A percentile compares a stretch with the other conserved stretches of the same genome.
Evolutionary conservation across 1,140 invertebrate species (phyloP).

Genomic region (Choristoneura fumiferana): DNA sequence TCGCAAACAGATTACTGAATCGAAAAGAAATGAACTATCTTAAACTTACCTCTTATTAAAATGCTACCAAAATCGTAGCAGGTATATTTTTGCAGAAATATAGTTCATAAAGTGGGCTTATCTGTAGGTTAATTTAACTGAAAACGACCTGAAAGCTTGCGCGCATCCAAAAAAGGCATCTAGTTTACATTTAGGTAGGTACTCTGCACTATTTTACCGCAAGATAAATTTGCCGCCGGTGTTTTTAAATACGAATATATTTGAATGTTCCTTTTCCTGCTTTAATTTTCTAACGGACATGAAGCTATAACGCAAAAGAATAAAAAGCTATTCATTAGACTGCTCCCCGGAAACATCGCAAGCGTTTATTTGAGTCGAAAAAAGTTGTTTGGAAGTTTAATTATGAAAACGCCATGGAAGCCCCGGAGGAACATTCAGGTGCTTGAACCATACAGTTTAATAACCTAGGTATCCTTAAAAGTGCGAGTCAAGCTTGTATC

Average conservation of each 20-base stretch:
- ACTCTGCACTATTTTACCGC: neutral
- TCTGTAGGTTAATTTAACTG: too few species aligned
- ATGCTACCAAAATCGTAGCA: too few species aligned
- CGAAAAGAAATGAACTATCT: too few species aligned
- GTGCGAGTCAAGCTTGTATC: too few species aligned
- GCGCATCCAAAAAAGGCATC: slow-evolving; percentile 1
- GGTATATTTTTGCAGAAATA: too few species aligned
- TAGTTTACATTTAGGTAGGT: neutral
- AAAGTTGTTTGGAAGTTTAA: neutral
- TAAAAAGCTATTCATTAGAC: slow-evolving; percentile 13
- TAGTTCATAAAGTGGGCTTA: too few species aligned
- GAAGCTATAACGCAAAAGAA: slow-evolving; percentile 3
- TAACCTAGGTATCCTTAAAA: too few species aligned
- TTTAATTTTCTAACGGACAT: slow-evolving; percentile 10
- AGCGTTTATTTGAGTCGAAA: slow-evolving; percentile 2
- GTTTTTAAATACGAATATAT: slow-evolving; percentile 10
- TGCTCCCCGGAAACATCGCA: neutral
- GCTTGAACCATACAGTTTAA: too few species aligned
- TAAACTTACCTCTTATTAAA: too few species aligned
- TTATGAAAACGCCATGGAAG: too few species aligned
- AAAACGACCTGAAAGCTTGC: slow-evolving; percentile 4
- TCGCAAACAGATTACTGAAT: too few species aligned
- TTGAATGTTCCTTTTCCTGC: slow-evolving; percentile 10
- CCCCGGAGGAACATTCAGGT: too few species aligned
- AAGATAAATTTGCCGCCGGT: slow-evolving; percentile 2